A percentile compares a stretch with the other conserved stretches of the same genome.
These are phyloP conservation scores for Hippocampus mohnikei DNA, from an alignment of 2,113 vertebrate genomes.

Conservation along the genomic window DNA sequence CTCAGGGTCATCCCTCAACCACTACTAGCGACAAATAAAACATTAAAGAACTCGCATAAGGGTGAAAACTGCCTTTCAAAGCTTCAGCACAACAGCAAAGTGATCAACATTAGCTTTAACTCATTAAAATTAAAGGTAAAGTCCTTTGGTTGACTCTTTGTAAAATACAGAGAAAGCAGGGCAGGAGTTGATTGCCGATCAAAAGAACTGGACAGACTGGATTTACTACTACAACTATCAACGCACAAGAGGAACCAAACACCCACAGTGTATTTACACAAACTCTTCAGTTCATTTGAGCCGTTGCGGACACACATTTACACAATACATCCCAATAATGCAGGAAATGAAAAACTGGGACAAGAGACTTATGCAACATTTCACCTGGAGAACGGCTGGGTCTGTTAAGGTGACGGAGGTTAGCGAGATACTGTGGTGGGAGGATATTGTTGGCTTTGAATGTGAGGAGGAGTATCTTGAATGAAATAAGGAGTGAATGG, in stretches of 20 bases:
- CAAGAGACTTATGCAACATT: background rate
- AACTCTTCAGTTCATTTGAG: background rate
- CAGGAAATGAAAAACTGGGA: background rate
- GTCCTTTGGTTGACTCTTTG: constrained; percentile 9
- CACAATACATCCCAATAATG: background rate
- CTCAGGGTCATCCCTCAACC: background rate
- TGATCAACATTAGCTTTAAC: background rate
- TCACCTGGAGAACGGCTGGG: background rate
- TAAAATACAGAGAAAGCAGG: constrained; percentile 16
- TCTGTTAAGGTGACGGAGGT: background rate
- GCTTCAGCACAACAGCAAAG: background rate
- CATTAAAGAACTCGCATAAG: background rate
- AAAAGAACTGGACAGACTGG: constrained; percentile 54
- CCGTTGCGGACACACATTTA: background rate
- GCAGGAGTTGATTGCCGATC: constrained; percentile 3
- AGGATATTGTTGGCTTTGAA: background rate
- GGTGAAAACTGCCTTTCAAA: background rate
- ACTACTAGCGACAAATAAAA: background rate
- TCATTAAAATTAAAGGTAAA: background rate
- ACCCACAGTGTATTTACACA: constrained; percentile 24
- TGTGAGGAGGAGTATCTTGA: background rate
- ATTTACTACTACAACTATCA: constrained; percentile 40
- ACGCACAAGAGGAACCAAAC: constrained; percentile 30
- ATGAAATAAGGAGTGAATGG: background rate
- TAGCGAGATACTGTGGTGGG: background rate